Percentiles rank a stretch among this genome's conserved stretches.
Conservation (phyloP, 2,888 invertebrate species). For the Netelia melanura region DNA sequence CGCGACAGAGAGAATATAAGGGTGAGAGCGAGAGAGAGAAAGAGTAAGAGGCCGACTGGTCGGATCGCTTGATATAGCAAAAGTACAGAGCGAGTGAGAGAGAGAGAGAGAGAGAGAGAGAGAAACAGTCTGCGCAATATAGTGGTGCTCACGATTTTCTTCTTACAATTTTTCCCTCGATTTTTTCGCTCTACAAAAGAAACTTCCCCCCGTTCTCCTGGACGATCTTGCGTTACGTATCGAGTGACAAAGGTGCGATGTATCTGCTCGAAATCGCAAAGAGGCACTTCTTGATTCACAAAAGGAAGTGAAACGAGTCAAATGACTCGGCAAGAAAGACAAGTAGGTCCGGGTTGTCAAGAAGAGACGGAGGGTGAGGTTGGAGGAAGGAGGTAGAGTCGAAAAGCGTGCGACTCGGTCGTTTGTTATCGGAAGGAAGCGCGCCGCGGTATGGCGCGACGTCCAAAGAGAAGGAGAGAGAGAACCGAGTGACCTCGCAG, state of each 20-base stretch:
- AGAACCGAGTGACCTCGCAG: slow-evolving; percentile 67
- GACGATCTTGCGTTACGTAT: slow-evolving; percentile 29
- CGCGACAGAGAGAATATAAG: slow-evolving; percentile 73
- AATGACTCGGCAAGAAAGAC: slow-evolving; percentile 59
- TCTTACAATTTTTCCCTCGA: slow-evolving; percentile 46
- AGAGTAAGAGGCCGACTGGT: slow-evolving; percentile 59
- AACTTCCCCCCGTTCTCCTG: slow-evolving; percentile 6
- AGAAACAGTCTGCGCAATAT: slow-evolving; percentile 64
- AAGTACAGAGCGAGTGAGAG: slow-evolving; percentile 29
- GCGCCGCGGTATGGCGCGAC: slow-evolving; percentile 63
- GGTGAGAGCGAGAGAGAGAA: slow-evolving; percentile 73
- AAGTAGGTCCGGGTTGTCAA: slow-evolving; percentile 34
- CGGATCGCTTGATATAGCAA: slow-evolving; percentile 54
- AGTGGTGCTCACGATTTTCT: slow-evolving; percentile 77
- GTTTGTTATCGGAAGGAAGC: slow-evolving; percentile 76
- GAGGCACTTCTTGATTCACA: slow-evolving; percentile 14
- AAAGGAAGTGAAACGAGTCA: slow-evolving; percentile 56
- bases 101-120: slow-evolving; percentile 34
- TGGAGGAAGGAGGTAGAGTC: slow-evolving; percentile 42
- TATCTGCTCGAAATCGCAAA: slow-evolving; percentile 10
- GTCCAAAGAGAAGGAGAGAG: slow-evolving; percentile 50
- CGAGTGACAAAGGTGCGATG: slow-evolving; percentile 4
- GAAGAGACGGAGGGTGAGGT: slow-evolving; percentile 31
- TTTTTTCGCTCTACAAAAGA: slow-evolving; percentile 67
- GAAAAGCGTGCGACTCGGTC: slow-evolving; percentile 73